Percentiles rank a stretch among this genome's conserved stretches.
Evolutionary conservation across 2,113 vertebrate species (phyloP).

Genomic region (Stegastes partitus): DNA sequence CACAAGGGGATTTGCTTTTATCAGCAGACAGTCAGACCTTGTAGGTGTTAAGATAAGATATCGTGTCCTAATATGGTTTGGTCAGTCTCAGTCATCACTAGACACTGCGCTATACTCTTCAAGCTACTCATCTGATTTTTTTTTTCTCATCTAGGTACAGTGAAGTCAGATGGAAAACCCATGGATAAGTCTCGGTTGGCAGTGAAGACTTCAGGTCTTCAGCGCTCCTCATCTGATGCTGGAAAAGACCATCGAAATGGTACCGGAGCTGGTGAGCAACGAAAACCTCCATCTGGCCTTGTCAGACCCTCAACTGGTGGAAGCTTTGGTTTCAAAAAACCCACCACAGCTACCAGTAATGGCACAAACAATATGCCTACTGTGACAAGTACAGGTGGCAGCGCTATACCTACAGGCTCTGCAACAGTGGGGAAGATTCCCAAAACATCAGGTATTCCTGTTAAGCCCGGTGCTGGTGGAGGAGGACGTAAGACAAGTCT

Average conservation of each 20-base stretch:
- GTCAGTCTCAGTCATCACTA: constrained; percentile 51
- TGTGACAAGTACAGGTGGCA: constrained; percentile 75
- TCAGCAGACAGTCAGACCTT: constrained; percentile 64
- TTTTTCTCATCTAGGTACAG: constrained; percentile 59
- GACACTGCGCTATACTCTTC: constrained; percentile 6
- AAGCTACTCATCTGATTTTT: constrained; percentile 36
- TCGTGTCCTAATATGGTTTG: constrained; percentile 46
- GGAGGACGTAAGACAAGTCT: constrained; percentile 92
- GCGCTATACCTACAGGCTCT: constrained; percentile 72
- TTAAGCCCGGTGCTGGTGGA: constrained; percentile 87
- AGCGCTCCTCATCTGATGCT: constrained; percentile 94
- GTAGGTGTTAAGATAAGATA: constrained; percentile 74
- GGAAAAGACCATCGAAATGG: constrained; percentile 88
- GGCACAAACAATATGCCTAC: constrained; percentile 64
- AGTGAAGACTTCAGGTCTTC: constrained; percentile 89
- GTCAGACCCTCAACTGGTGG: constrained; percentile 89
- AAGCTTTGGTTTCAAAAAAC: constrained; percentile 96
- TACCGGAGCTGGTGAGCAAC: constrained; percentile 82
- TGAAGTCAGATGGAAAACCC: constrained; percentile 84
- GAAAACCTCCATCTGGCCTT: constrained; percentile 94
- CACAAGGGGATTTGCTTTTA: constrained; percentile 56
- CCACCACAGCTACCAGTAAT: constrained; percentile 82
- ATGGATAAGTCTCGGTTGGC: constrained; percentile 91
- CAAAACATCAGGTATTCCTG: constrained; percentile 93
- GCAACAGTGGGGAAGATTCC: constrained; percentile 88